Base-by-base conservation (phyloP, 2,888 invertebrate genomes). In the Coenonympha arcania region DNA sequence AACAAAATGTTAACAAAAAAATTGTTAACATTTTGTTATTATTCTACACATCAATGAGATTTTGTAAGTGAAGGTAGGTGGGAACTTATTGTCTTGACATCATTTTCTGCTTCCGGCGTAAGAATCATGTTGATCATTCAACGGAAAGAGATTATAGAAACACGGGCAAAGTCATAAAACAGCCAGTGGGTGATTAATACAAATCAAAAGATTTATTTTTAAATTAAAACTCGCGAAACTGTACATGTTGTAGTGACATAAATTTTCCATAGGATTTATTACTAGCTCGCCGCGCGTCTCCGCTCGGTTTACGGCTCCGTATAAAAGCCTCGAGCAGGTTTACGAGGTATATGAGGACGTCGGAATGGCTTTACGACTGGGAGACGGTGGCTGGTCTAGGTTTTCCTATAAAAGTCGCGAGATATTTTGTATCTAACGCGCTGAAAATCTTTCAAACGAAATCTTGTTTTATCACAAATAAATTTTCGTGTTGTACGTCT, bases 261-360 rank as follows among this genome's bases (percentile, higher is more conserved):
- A 39, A 39, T 39, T 39, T 39, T n/a, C 19, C 13, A 26, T 31
- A 13, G 30, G 46, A 47, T 47, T 47, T 47, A 47, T 31, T 30
- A 41, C 47, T 37, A 47, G 41, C 47, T 51, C 30, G 30, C 16
- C 45, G 22, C 47, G 42, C 42, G 42, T 41, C 51, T 51, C 42
- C 42, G 50, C 41, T 47, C 36, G 18, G 42, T 51, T 51, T 51
- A 51, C 51, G 51, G 47, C 36, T 46, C 42, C 37, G 42, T 47
- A 42, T 39, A 47, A 47, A 46, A 47, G 45, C 51, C 50, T 44
- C n/a, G 40, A 48, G 48, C 44, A 43, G 48, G 48, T 52, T 52
- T 52, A 52, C 44, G 52, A 44, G 39, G 42, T 48, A 48, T 52
- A 52, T 40, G 52, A 52, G 48, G 40, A 48, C 40, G 26, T 41